These are phyloP conservation scores for Protosalanx chinensis DNA, from an alignment of 2,797 vertebrate genomes.

Conservation along the genomic window DNA sequence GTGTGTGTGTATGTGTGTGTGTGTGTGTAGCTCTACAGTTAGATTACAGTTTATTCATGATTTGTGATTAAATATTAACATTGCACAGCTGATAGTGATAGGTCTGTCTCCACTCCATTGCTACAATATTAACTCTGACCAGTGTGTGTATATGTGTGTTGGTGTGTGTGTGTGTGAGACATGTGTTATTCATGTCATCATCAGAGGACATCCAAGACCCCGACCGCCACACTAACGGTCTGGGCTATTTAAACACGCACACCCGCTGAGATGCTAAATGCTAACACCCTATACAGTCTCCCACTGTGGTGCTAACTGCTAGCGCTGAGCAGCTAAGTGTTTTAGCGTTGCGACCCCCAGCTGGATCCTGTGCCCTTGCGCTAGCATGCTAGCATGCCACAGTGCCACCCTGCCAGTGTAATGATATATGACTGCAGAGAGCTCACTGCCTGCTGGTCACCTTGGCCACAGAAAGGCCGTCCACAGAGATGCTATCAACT, in stretches of 20 bases:
- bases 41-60: neutral
- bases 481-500: conserved; percentile 3
- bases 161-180: neutral
- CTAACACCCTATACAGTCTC: neutral
- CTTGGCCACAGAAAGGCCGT: conserved; percentile 9
- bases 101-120: neutral
- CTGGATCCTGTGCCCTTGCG: neutral
- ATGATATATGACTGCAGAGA: conserved; percentile 1
- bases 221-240: neutral
- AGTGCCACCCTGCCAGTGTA: neutral
- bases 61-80: neutral
- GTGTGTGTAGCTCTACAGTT: neutral
- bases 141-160: neutral
- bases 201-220: neutral
- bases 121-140: neutral
- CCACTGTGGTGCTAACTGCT: neutral
- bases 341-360: neutral
- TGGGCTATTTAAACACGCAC: neutral
- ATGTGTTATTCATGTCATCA: neutral
- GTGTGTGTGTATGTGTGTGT: neutral
- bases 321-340: neutral
- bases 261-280: neutral
- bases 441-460: conserved; percentile 3
- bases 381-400: neutral
- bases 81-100: neutral